These are phyloP conservation scores for Triplophysa siluroides DNA, from an alignment of 2,113 vertebrate species.

Conservation along the genomic window DNA sequence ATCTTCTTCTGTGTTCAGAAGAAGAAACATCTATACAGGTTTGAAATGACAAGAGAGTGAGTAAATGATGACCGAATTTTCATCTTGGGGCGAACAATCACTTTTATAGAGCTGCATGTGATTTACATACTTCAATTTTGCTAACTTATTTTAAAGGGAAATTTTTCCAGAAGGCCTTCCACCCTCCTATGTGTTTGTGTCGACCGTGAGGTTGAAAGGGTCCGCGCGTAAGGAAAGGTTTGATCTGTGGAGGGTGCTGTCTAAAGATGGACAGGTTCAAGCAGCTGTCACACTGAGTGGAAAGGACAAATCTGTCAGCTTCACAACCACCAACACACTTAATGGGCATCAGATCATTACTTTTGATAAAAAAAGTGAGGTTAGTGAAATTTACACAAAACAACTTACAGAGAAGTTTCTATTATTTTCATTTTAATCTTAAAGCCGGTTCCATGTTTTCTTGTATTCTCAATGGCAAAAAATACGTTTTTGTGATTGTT, in stretches of 20 bases:
- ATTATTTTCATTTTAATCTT: neutral
- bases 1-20: too few species aligned
- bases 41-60: too few species aligned
- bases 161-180: constrained; percentile 82
- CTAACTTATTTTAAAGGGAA: constrained; percentile 61
- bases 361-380: constrained; percentile 69
- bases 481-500: too few species aligned
- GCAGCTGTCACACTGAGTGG: constrained; percentile 73
- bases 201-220: constrained; percentile 73
- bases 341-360: constrained; percentile 62
- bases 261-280: constrained; percentile 71
- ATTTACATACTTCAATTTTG: neutral
- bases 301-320: constrained; percentile 63
- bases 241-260: constrained; percentile 77
- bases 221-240: constrained; percentile 58
- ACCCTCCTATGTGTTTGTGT: constrained; percentile 79
- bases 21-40: too few species aligned
- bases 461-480: neutral
- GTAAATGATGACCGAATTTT: too few species aligned
- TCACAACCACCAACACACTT: constrained; percentile 67
- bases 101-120: neutral
- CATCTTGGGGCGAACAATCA: too few species aligned
- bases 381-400: constrained; percentile 32
- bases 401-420: too few species aligned
- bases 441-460: too few species aligned